These are phyloP conservation scores for Hexactinellida sp. DNA, from an alignment of 37 sponge, comb jelly and placozoan species.

Conservation along the genomic window DNA sequence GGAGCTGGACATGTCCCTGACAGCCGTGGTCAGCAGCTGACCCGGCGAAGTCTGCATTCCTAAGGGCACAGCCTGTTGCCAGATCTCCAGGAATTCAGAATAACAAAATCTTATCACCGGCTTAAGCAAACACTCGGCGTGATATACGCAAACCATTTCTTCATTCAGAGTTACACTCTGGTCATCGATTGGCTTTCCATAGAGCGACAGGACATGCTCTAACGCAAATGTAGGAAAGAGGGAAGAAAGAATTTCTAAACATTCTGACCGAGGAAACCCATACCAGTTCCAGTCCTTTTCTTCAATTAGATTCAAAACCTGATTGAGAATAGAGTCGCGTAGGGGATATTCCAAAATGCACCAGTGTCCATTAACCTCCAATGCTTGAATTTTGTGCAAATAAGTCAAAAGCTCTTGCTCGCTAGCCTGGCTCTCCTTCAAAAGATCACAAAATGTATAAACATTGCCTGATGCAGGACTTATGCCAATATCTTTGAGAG, in stretches of 20 bases:
- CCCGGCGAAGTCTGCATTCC: neutral
- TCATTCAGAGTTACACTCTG: neutral
- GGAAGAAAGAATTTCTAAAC: neutral
- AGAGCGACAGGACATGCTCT: neutral
- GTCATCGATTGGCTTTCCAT: neutral
- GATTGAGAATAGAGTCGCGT: neutral
- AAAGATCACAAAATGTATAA: neutral
- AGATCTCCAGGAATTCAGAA: conserved; percentile 2
- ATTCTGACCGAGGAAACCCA: neutral
- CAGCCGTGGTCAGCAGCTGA: neutral
- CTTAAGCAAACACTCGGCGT: neutral
- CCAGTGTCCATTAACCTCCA: neutral
- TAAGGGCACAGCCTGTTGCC: neutral
- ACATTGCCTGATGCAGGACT: neutral
- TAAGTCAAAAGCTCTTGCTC: neutral
- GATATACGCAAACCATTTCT: neutral
- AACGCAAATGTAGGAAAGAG: neutral
- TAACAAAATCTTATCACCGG: neutral
- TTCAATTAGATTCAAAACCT: neutral
- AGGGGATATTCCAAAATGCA: neutral
- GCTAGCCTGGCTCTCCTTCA: neutral
- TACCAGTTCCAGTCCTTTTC: neutral
- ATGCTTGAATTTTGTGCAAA: neutral
- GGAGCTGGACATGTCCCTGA: neutral
- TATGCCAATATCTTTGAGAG: neutral